Evolutionary conservation across 1,140 invertebrate genomes (phyloP).

Genomic region (Drosophila littoralis): DNA sequence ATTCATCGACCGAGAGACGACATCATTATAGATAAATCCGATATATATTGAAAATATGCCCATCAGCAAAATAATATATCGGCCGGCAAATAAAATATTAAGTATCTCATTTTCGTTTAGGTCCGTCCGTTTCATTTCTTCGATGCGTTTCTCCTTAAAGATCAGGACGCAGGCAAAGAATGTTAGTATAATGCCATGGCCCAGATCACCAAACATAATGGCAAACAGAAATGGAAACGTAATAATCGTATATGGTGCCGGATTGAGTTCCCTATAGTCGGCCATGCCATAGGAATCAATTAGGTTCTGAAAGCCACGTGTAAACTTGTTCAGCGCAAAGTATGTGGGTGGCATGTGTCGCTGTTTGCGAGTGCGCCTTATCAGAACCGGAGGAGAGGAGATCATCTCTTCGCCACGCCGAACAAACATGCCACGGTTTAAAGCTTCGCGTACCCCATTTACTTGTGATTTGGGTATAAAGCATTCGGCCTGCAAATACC

Average conservation of each 20-base stretch:
- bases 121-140: slow-evolving; percentile 88
- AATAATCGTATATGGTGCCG: slow-evolving; percentile 88
- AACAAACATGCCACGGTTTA: slow-evolving; percentile 93
- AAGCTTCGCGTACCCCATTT: slow-evolving; percentile 91
- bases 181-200: slow-evolving; percentile 89
- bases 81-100: slow-evolving; percentile 97
- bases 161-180: slow-evolving; percentile 87
- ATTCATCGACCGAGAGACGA: slow-evolving; percentile 97
- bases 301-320: slow-evolving; percentile 91
- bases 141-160: slow-evolving; percentile 89
- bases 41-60: slow-evolving; percentile 98
- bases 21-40: slow-evolving; percentile 98
- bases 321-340: slow-evolving; percentile 92
- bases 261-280: slow-evolving; percentile 91
- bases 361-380: slow-evolving; percentile 90
- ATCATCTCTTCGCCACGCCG: neutral
- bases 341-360: slow-evolving; percentile 90
- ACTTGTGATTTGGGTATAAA: slow-evolving; percentile 95
- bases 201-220: slow-evolving; percentile 91
- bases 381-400: slow-evolving; percentile 31
- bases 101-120: slow-evolving; percentile 96
- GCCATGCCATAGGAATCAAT: slow-evolving; percentile 94
- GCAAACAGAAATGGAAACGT: slow-evolving; percentile 91
- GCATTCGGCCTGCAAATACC: slow-evolving; percentile 97
- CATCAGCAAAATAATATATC: slow-evolving; percentile 99